Base-by-base conservation (phyloP, 1,140 invertebrate genomes). In the Stegodyphus mimosarum region DNA sequence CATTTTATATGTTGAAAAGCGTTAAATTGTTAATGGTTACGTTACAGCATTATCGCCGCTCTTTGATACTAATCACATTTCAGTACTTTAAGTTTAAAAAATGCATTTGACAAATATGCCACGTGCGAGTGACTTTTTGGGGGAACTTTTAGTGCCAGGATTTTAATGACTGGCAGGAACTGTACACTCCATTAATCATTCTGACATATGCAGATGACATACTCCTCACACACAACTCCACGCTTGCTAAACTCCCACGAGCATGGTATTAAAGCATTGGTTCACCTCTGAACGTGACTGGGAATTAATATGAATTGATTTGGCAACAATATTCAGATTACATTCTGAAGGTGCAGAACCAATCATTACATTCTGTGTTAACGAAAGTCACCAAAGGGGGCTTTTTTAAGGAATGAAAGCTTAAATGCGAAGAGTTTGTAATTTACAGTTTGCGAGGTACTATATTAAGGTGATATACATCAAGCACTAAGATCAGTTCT, bases 41-140 rank as follows among this genome's bases (percentile, higher is more conserved):
- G 33, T 11, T n/a, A 49, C 33, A 49, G 13, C 67, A 70, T 70
- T 10, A 49, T 49, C 48, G 70, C 33, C 33, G 33, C 33, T 72
- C 52, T 51, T 72, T 75, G 76, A 79, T 66, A 79, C 67, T 51
- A 79, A 79, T 79, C 50, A 66, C 50, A 48, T 63, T 48, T 50
- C 53, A 17, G 50, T 69, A 17, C 60, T 79, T 67, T 55, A 15
- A 72, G 50, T 10, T 63, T 67, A 49, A 53, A 15, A 51, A 18
- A 17, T 3, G 53, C 52, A 52, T 48, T 79, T 79, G 76, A 69
- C 76, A 79, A 79, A 79, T 71, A 72, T 72, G 78, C 67, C 78
- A 80, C 51, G 60, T 80, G 78, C 78, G 72, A 80, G 71, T 80
- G 78, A 69, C 78, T 80, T 80, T 80, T 50, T 55, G 64, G 51